Percentiles rank a stretch among this genome's conserved stretches.
Evolutionary conservation across 2,888 invertebrate genomes (phyloP).

Genomic region (Drosophila tanythrix): DNA sequence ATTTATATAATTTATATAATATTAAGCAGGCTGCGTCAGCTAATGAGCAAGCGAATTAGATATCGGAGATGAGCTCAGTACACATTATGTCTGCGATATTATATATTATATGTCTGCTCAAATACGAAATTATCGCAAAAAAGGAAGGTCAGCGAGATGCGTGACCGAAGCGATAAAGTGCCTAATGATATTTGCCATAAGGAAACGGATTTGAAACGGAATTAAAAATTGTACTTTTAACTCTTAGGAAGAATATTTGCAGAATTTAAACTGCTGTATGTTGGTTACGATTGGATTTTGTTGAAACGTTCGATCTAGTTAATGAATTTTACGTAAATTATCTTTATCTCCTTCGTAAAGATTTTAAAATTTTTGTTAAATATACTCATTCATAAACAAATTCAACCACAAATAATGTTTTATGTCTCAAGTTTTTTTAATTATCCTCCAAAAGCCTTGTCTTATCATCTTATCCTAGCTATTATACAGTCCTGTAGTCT

Average conservation of each 20-base stretch:
- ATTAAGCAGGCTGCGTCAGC: constrained; percentile 43
- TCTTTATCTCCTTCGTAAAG: neutral
- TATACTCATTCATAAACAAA: neutral
- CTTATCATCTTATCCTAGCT: neutral
- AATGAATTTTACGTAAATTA: neutral
- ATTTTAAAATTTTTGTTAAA: neutral
- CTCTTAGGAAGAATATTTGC: neutral
- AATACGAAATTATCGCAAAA: constrained; percentile 30
- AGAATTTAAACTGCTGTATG: neutral
- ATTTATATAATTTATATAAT: constrained; percentile 16
- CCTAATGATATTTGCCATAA: constrained; percentile 15
- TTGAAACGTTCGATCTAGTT: neutral
- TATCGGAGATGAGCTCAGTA: constrained; percentile 49
- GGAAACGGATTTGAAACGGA: constrained; percentile 11
- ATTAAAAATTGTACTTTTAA: neutral
- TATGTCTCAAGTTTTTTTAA: neutral
- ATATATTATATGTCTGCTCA: constrained; percentile 23
- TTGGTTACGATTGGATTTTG: neutral
- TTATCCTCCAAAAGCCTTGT: rapidly evolving
- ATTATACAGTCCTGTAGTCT: neutral
- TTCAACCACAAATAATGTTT: no score
- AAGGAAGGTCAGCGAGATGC: constrained; percentile 34
- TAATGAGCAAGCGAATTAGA: constrained; percentile 73
- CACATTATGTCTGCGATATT: neutral
- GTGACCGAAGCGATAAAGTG: constrained; percentile 17